Percentiles rank a stretch among this genome's conserved stretches.
phyloP scores from a whole-genome alignment of 2,888 invertebrate genomes.

The Drosophila mimetica region DNA sequence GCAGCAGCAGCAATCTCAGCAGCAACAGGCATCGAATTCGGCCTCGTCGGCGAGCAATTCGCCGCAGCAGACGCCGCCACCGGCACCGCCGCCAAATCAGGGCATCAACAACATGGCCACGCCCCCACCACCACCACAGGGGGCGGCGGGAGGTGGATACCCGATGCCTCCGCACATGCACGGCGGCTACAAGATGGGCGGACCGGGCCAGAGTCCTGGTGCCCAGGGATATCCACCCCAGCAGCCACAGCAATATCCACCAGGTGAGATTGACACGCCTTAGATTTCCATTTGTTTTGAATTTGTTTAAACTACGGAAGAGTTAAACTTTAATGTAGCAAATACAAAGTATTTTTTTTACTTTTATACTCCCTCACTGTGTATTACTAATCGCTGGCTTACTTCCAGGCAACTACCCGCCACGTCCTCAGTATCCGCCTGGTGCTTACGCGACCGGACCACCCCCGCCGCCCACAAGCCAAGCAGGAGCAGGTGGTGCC shows the following conservation, averaged over 20 bases:
- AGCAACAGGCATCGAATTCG: constrained; percentile 79
- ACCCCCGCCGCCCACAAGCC: constrained; percentile 85
- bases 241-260: constrained; percentile 86
- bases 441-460: constrained; percentile 86
- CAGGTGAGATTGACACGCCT: constrained; percentile 80
- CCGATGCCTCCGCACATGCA: constrained; percentile 84
- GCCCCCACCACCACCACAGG: constrained; percentile 79
- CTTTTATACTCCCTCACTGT: background rate
- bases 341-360: too few species aligned
- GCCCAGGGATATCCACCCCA: constrained; percentile 86
- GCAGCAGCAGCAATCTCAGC: constrained; percentile 81
- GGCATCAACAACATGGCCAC: constrained; percentile 82
- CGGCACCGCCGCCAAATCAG: constrained; percentile 81
- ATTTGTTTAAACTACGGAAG: background rate
- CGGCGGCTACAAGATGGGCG: constrained; percentile 87
- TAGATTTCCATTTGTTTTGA: background rate
- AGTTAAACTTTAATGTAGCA: too few species aligned
- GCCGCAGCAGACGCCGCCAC: constrained; percentile 82
- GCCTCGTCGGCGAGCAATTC: constrained; percentile 82
- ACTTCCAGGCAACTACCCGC: constrained; percentile 82
- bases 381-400: background rate
- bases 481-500: constrained; percentile 79
- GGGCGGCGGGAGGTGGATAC: constrained; percentile 78
- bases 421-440: constrained; percentile 86
- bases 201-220: constrained; percentile 86